Percentiles rank a stretch among this genome's conserved stretches.
These are phyloP conservation scores for Homalodisca vitripennis DNA, from an alignment of 1,140 invertebrate species.

Conservation along the genomic window DNA sequence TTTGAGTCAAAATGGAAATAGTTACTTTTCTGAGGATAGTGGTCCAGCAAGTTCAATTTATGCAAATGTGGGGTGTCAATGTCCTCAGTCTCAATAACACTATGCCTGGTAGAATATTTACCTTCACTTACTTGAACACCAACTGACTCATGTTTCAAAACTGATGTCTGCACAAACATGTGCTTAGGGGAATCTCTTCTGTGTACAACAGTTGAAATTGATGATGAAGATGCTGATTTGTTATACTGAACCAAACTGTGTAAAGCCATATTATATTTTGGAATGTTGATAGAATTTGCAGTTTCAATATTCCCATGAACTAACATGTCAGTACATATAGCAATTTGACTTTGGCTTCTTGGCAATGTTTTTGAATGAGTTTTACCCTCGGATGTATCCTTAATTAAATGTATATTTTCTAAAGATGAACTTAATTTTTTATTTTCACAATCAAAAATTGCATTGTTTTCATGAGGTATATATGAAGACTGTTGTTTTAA, in stretches of 20 bases:
- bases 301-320: neutral
- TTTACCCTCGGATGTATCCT: neutral
- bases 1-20: neutral
- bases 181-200: slow-evolving; percentile 30
- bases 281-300: neutral
- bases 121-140: slow-evolving; percentile 25
- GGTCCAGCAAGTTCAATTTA: neutral
- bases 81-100: too few relatives aligned
- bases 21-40: slow-evolving; percentile 21
- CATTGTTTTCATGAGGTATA: too few relatives aligned
- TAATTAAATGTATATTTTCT: slow-evolving; percentile 30
- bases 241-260: slow-evolving; percentile 16
- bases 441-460: neutral
- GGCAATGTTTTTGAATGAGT: slow-evolving; percentile 24
- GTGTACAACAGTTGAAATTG: slow-evolving; percentile 37
- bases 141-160: slow-evolving; percentile 17
- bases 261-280: slow-evolving; percentile 8
- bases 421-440: slow-evolving; percentile 35
- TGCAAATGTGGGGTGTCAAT: neutral
- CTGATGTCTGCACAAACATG: slow-evolving; percentile 23
- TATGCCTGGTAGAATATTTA: too few relatives aligned
- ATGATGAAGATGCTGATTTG: slow-evolving; percentile 38
- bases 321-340: slow-evolving; percentile 23
- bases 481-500: neutral
- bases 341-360: slow-evolving; percentile 35